These are phyloP conservation scores for Siniperca knerii DNA, from an alignment of 2,113 vertebrate species.

Conservation along the genomic window DNA sequence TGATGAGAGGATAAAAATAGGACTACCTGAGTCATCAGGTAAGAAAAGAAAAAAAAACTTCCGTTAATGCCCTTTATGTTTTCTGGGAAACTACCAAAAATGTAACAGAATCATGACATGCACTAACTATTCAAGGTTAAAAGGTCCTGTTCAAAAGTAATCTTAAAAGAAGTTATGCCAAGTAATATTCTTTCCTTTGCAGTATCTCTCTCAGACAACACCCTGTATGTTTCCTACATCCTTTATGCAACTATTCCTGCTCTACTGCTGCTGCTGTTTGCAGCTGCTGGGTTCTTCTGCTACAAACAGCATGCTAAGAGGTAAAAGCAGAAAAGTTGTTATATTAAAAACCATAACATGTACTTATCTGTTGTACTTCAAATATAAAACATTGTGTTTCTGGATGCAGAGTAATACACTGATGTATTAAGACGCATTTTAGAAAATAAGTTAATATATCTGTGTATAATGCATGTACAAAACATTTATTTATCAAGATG, in stretches of 20 bases:
- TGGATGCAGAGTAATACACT: not conserved
- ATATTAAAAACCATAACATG: not conserved
- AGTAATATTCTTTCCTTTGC: slow-evolving; percentile 29
- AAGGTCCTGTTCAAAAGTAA: not conserved
- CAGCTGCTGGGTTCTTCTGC: slow-evolving; percentile 83
- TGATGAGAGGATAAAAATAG: slow-evolving; percentile 78
- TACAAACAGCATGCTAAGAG: slow-evolving; percentile 83
- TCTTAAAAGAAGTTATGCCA: not conserved
- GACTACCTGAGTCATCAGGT: slow-evolving; percentile 86
- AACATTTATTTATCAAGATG: not conserved
- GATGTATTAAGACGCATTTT: not conserved
- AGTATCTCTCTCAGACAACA: slow-evolving; percentile 82
- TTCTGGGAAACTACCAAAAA: slow-evolving; percentile 12
- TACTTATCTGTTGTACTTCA: not conserved
- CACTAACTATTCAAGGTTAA: not conserved
- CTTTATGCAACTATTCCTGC: slow-evolving; percentile 87
- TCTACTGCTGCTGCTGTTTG: slow-evolving; percentile 87
- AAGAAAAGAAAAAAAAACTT: not conserved
- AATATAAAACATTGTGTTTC: not conserved
- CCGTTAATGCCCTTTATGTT: not conserved
- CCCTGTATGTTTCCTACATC: slow-evolving; percentile 86
- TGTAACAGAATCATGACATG: not conserved
- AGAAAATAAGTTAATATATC: not conserved
- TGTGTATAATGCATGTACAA: not conserved
- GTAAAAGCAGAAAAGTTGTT: slow-evolving; percentile 45